A percentile compares a stretch with the other conserved stretches of the same genome.
These are phyloP conservation scores for Atherinomorus stipes DNA, from an alignment of 2,113 vertebrate species.

Conservation along the genomic window DNA sequence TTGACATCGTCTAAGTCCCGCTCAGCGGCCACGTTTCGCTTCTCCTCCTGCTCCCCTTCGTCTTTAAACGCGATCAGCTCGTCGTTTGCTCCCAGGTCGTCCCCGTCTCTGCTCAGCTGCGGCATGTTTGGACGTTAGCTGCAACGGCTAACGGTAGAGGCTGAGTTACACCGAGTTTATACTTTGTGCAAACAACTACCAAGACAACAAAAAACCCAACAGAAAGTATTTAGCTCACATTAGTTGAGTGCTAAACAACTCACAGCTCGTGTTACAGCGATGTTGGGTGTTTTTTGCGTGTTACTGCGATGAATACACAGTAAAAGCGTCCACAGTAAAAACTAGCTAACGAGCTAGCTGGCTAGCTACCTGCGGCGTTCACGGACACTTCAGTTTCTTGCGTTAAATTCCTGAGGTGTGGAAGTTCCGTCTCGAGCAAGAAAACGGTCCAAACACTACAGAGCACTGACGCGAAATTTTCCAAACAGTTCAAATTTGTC, in stretches of 20 bases:
- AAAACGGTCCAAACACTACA: conserved; percentile 6
- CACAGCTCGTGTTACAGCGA: neutral
- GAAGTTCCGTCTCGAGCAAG: conserved; percentile 10
- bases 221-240: neutral
- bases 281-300: neutral
- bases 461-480: neutral
- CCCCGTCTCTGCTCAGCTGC: conserved; percentile 84
- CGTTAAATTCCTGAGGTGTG: conserved; percentile 55
- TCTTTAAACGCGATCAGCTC: conserved; percentile 93
- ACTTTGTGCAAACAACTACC: conserved; percentile 16
- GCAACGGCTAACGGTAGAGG: conserved; percentile 34
- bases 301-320: neutral
- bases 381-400: conserved; percentile 48
- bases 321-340: conserved; percentile 1
- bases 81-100: conserved; percentile 91
- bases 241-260: neutral
- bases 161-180: conserved; percentile 15
- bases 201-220: neutral
- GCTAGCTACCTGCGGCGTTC: conserved; percentile 62
- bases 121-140: conserved; percentile 81
- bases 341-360: conserved; percentile 58
- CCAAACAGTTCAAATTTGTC: neutral
- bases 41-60: conserved; percentile 91
- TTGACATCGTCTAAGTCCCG: conserved; percentile 93
- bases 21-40: conserved; percentile 86